These are phyloP conservation scores for Cistogaster globosa DNA, from an alignment of 2,888 invertebrate genomes.

Conservation along the genomic window DNA sequence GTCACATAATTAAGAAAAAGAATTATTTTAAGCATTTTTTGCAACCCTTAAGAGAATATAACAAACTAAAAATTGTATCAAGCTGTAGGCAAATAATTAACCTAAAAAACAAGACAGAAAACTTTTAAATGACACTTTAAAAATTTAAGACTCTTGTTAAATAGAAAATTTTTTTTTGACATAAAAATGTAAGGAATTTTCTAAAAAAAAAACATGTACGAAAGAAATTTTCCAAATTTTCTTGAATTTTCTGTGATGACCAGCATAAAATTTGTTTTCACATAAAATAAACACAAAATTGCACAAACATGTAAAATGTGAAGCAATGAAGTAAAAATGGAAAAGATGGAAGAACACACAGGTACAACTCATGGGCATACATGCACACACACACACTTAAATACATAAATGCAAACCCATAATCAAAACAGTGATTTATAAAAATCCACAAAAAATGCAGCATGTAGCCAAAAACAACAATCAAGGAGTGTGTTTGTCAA, in stretches of 20 bases:
- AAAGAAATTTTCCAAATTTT: constrained; percentile 49
- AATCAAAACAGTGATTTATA: constrained; percentile 63
- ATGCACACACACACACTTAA: neutral
- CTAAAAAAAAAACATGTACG: constrained; percentile 13
- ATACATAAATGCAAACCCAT: neutral
- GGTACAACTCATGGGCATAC: neutral
- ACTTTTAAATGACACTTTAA: constrained; percentile 10
- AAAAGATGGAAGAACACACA: neutral
- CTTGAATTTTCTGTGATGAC: constrained; percentile 57
- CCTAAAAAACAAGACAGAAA: constrained; percentile 10
- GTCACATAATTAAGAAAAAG: neutral
- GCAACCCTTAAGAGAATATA: no score
- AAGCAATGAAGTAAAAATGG: neutral
- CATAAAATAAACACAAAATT: constrained; percentile 53
- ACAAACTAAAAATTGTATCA: no score
- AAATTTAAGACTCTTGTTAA: constrained; percentile 27
- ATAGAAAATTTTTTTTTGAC: constrained; percentile 33
- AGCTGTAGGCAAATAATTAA: constrained; percentile 16
- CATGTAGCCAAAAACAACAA: constrained; percentile 55
- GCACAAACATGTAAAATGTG: constrained; percentile 11
- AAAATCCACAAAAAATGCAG: constrained; percentile 61
- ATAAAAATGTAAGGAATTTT: constrained; percentile 21
- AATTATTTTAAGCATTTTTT: neutral
- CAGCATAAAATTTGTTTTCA: constrained; percentile 66
- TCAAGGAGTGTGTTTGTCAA: constrained; percentile 45